Percentiles rank a stretch among this genome's conserved stretches.
These are phyloP conservation scores for Gadus macrocephalus DNA, from an alignment of 2,113 vertebrate genomes.

Conservation along the genomic window DNA sequence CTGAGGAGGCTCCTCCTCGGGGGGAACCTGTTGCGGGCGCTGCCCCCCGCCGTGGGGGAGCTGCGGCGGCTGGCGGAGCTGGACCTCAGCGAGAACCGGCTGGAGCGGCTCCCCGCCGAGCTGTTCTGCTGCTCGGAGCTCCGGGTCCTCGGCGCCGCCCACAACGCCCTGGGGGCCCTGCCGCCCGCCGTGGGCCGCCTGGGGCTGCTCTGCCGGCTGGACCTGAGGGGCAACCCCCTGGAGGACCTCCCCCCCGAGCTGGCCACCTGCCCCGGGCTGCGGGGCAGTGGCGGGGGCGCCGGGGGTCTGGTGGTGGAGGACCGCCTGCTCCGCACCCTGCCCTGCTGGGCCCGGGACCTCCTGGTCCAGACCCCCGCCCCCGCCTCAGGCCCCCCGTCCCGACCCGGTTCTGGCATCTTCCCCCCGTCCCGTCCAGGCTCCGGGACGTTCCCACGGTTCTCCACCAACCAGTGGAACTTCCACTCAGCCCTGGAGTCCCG, in stretches of 20 bases:
- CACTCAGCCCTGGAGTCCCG: slow-evolving; percentile 69
- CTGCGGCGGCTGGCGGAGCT: slow-evolving; percentile 64
- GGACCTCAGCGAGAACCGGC: slow-evolving; percentile 67
- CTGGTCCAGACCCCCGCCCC: slow-evolving; percentile 37
- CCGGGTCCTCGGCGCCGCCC: slow-evolving; percentile 58
- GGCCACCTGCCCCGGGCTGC: slow-evolving; percentile 60
- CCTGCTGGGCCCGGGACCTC: slow-evolving; percentile 53
- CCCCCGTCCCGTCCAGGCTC: slow-evolving; percentile 44
- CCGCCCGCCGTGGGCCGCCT: slow-evolving; percentile 51
- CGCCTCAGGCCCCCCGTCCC: slow-evolving; percentile 32
- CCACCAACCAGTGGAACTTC: slow-evolving; percentile 67
- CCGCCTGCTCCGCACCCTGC: slow-evolving; percentile 67
- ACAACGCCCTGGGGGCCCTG: slow-evolving; percentile 62
- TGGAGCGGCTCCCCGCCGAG: slow-evolving; percentile 64
- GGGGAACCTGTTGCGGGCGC: slow-evolving; percentile 63
- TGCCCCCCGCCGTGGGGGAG: slow-evolving; percentile 61
- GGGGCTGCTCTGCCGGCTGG: slow-evolving; percentile 58
- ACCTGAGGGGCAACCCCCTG: slow-evolving; percentile 70
- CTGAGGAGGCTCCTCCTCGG: slow-evolving; percentile 69
- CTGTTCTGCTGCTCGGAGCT: slow-evolving; percentile 61
- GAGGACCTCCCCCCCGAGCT: slow-evolving; percentile 69
- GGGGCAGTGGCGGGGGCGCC: slow-evolving; percentile 44
- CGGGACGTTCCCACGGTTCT: slow-evolving; percentile 63
- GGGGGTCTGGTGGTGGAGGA: slow-evolving; percentile 63
- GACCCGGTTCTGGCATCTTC: slow-evolving; percentile 10